Conservation (phyloP, 2,797 vertebrate genomes). For the Pangasius sanitwongsei region DNA sequence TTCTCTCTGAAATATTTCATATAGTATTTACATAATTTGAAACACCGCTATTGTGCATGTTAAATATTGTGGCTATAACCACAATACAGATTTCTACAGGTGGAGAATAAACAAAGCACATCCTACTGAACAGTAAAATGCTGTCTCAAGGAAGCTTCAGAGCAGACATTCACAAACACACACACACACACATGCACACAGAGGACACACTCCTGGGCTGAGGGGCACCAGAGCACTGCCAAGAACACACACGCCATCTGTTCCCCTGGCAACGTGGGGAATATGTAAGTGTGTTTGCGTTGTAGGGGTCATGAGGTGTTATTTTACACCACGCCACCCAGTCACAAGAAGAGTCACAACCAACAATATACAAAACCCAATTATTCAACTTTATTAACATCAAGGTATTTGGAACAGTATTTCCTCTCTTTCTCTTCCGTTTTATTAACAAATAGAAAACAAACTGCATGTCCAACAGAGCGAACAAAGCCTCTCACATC, state of each 20-base stretch:
- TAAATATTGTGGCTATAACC: not conserved
- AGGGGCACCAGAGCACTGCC: constrained; percentile 20
- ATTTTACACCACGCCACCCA: not conserved
- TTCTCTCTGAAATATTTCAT: not conserved
- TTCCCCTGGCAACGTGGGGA: constrained; percentile 16
- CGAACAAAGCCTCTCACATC: constrained; percentile 84
- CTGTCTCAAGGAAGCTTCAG: not conserved
- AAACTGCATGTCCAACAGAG: constrained; percentile 90
- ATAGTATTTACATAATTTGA: not conserved
- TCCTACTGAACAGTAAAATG: not conserved
- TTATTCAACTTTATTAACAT: constrained; percentile 98
- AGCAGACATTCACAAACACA: constrained; percentile 11
- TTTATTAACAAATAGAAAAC: constrained; percentile 97
- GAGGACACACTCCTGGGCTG: not conserved
- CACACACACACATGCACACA: constrained; percentile 19
- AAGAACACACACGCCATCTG: constrained; percentile 48
- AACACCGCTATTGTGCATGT: not conserved
- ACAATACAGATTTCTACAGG: not conserved
- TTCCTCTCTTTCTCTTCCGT: constrained; percentile 68
- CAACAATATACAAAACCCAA: constrained; percentile 83
- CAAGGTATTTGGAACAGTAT: constrained; percentile 75
- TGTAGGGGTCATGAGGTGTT: not conserved
- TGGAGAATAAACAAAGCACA: constrained; percentile 15
- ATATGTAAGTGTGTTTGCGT: not conserved
- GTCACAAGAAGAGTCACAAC: constrained; percentile 32